These are phyloP conservation scores for Arctopsyche grandis DNA, from an alignment of 1,140 invertebrate species.

Conservation along the genomic window DNA sequence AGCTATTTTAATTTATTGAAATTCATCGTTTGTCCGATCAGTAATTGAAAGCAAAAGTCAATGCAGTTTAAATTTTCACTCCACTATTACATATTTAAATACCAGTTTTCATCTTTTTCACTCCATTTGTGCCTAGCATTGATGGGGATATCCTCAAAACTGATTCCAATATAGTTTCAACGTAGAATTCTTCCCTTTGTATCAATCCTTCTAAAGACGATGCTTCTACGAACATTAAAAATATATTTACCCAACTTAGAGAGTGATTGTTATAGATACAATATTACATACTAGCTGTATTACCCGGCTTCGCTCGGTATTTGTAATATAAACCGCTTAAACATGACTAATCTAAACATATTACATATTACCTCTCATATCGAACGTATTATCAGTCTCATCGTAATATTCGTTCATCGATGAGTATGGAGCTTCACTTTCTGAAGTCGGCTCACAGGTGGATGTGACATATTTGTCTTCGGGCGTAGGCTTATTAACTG, in stretches of 20 bases:
- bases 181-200: slow-evolving; percentile 65
- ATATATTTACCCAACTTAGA: slow-evolving; percentile 10
- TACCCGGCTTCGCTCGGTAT: too few relatives aligned
- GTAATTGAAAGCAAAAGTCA: neutral
- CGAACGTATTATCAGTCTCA: slow-evolving; percentile 49
- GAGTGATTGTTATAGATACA: slow-evolving; percentile 10
- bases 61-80: neutral
- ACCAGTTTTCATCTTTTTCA: slow-evolving; percentile 59
- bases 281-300: too few relatives aligned
- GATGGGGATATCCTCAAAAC: slow-evolving; percentile 61
- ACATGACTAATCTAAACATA: neutral
- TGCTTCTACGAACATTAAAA: slow-evolving; percentile 35
- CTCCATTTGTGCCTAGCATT: slow-evolving; percentile 61
- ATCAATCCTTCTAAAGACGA: slow-evolving; percentile 56
- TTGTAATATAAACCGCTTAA: too few relatives aligned
- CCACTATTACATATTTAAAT: neutral
- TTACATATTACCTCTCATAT: slow-evolving; percentile 35
- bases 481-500: slow-evolving; percentile 48
- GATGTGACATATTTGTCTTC: slow-evolving; percentile 52
- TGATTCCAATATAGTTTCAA: slow-evolving; percentile 64
- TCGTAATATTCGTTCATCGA: slow-evolving; percentile 60
- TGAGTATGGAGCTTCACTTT: slow-evolving; percentile 62
- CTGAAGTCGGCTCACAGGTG: slow-evolving; percentile 58
- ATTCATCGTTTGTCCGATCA: too few relatives aligned
- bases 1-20: neutral